Evolutionary conservation across 1,140 invertebrate species (phyloP), one percentile per base, ranked within the genome.

Genomic region (Calephelis nemesis): DNA sequence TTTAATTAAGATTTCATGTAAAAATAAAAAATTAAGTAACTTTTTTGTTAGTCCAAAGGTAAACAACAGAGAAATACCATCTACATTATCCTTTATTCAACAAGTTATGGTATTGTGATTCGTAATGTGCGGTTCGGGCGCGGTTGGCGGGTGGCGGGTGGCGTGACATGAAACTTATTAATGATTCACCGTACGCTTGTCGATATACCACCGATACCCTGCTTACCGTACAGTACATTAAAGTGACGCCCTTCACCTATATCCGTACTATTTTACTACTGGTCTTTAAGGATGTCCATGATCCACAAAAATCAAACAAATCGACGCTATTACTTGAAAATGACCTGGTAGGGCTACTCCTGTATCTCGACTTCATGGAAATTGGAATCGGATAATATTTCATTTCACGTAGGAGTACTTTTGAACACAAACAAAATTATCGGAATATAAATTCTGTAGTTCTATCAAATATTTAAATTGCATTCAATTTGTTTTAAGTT

Each of bases 221-320:
- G 12, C 47, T 52, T 42, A 54, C 39, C 42, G 64, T 54, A 30
- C 30, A 52, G 30, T 52, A n/a, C 19, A 65, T 30, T 62, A 5
- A 30, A 40, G 68, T 58, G n/a, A n/a, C 50, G 67, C 67, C 79
- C 82, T 82, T 84, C 79, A 81, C 75, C 78, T 71, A 72, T 79
- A 58, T 50, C 15, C 9, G 40, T 45, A 66, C 47, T 42, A 52
- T 5, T 58, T 39, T 39, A 58, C 54, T 12, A 58, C 40, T 58
- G 7, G 9, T 7, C 39, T 12, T 58, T 30, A 58, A 11, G 30
- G 52, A 0, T 10, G 19, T 54, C 30, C 40, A 52, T 19, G 49
- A 65, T 42, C 42, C 9, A 10, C 54, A 15, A 8, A 15, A 7
- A 19, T 15, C 15, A 45, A 45, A 7, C 42, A 7, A 45, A 45